Evolutionary conservation across 2,113 vertebrate genomes (phyloP), one percentile per base, ranked within the genome.

Genomic region (Saimiri boliviensis): DNA sequence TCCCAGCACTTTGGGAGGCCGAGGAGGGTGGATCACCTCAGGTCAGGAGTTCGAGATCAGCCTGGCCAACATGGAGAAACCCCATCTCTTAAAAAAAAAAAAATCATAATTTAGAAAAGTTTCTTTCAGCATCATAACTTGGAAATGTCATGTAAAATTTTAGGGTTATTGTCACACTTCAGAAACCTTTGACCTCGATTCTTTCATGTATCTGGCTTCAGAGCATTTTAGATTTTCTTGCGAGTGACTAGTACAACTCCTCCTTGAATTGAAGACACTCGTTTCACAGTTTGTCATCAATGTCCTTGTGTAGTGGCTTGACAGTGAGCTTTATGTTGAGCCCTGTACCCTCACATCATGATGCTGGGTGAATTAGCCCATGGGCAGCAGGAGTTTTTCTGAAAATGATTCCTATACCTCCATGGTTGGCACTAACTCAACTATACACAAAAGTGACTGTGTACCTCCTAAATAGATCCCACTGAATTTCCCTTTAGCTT

Each of bases 141-240:
- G n/a, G 81, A 95, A 95, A 91, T 60, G 35, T 68, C 42, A 30
- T 21, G 37, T 88, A 70, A 71, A 91, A 17, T 47, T 96, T 94
- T 85, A 79, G 25, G 71, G 92, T 70, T 94, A 63, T 63, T 85
- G 83, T 88, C 25, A 81, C 90, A 80, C 63, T 49, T 79, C 25
- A 42, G 40, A n/a, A 92, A 86, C 56, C 21, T 56, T 77, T 89
- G 77, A 74, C 27, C 25, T 80, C 68, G 30, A 86, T 84, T 84
- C 32, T 97, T 89, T 96, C 68, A n/a, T 52, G 52, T 37, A 37
- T 82, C 91, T 79, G 84, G 81, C 89, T 95, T 92, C 54, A 47
- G 92, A 84, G 52, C 40, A 68, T 92, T 60, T 92, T 30, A 92
- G 6, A 45, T 42, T 91, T n/a, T 84, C 89, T 89, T 68, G 60